Evolutionary conservation across 2,113 vertebrate species (phyloP), one percentile per base, ranked within the genome.

Genomic region (Telmatochromis brachygnathus): DNA sequence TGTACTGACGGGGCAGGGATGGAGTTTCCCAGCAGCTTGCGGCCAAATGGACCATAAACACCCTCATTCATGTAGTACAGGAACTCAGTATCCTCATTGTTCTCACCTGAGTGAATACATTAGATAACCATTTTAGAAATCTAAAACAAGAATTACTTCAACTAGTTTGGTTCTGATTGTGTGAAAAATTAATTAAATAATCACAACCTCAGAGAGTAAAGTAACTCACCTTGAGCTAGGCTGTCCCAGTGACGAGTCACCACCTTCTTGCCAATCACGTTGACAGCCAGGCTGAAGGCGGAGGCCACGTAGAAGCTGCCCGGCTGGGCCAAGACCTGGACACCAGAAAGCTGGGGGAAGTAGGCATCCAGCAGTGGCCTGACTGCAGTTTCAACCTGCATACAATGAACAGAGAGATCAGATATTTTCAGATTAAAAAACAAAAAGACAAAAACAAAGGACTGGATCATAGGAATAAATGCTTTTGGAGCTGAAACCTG

Each of bases 31-130:
- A 98, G 97, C 86, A 99, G 96, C 96, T 98, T 98, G 94, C 95
- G 97, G 90, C 97, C 97, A 96, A 99, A 99, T 93, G 98, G 98
- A 90, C 98, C 98, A 95, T 99, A 99, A 94, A 99, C 97, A 93
- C 98, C 98, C 93, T 99, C 98, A 87, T 98, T 99, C 96, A 99
- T 97, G 94, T 98, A 98, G 93, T 99, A 99, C 35, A 97, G 94
- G 94, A 98, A 99, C 92, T 97, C 96, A 21, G 97, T 96, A 82
- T 97, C 96, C 92, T 97, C 96, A 86, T 93, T 96, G 94, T 95
- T 95, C 91, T 96, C 96, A 93, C 88, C 97, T 98, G 92, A 84
- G 96, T 92, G 79, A 80, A 92, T 89, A 92, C 26, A 89, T 42
- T 37, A 17, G 13, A 7, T 33, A 58, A 51, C n/a, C 15, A 42